phyloP scores from a whole-genome alignment of 2,888 invertebrate genomes.

The Ectemnius lituratus region DNA sequence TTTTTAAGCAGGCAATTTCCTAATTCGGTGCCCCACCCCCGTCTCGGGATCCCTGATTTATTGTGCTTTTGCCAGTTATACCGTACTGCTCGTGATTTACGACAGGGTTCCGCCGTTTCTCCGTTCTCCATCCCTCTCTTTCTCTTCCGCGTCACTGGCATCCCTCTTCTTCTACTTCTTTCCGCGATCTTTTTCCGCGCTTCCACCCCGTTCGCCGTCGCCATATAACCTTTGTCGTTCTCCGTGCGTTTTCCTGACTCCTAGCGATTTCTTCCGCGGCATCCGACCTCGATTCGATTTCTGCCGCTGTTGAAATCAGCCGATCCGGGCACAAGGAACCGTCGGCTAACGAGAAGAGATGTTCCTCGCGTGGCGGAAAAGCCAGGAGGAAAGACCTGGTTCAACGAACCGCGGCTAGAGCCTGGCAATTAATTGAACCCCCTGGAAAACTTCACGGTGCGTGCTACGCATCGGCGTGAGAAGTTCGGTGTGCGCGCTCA shows the following conservation, averaged over 20 bases:
- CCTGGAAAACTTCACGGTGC: slow-evolving; percentile 46
- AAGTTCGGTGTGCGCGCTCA: slow-evolving; percentile 39
- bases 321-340: no score
- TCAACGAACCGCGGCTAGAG: slow-evolving; percentile 43
- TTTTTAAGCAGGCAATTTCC: slow-evolving; percentile 77
- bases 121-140: slow-evolving; percentile 46
- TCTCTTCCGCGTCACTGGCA: slow-evolving; percentile 14
- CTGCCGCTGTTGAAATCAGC: no score
- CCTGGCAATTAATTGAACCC: slow-evolving; percentile 43
- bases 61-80: slow-evolving; percentile 62
- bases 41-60: slow-evolving; percentile 66
- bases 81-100: slow-evolving; percentile 59
- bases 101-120: slow-evolving; percentile 48
- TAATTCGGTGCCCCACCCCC: slow-evolving; percentile 67
- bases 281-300: no score
- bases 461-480: slow-evolving; percentile 55
- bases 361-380: neutral
- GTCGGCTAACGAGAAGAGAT: no score
- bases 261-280: slow-evolving; percentile 12
- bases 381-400: slow-evolving; percentile 26
- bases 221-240: neutral
- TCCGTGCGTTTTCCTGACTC: slow-evolving; percentile 9
- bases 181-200: slow-evolving; percentile 43
- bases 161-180: slow-evolving; percentile 35
- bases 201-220: slow-evolving; percentile 5